A percentile compares a stretch with the other conserved stretches of the same genome.
Evolutionary conservation across 2,888 invertebrate genomes (phyloP).

Genomic region (Escarpia spicata): DNA sequence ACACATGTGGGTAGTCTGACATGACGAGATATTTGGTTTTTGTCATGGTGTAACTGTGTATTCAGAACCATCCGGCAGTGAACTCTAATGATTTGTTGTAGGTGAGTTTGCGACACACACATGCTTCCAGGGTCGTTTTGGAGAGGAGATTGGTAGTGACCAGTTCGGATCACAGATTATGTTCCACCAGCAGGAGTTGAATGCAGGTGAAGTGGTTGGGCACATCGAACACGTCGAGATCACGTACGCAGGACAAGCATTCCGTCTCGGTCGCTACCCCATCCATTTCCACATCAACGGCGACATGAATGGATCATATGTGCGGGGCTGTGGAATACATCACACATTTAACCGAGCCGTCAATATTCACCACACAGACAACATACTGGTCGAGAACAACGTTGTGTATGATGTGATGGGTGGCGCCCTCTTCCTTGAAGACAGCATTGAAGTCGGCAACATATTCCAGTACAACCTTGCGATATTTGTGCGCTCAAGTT

Average conservation of each 20-base stretch:
- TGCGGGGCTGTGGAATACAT: conserved; percentile 43
- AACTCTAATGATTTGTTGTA: conserved; percentile 37
- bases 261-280: conserved; percentile 47
- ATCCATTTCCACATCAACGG: conserved; percentile 50
- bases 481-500: conserved; percentile 39
- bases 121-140: conserved; percentile 61
- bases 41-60: not conserved
- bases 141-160: conserved; percentile 59
- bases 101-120: conserved; percentile 61
- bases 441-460: conserved; percentile 45
- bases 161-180: conserved; percentile 60
- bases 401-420: conserved; percentile 46
- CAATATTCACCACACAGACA: conserved; percentile 45
- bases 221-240: conserved; percentile 40
- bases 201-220: conserved; percentile 31
- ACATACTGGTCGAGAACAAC: conserved; percentile 37
- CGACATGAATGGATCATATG: conserved; percentile 43
- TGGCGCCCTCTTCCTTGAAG: conserved; percentile 47
- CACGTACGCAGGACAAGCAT: conserved; percentile 45
- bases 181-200: conserved; percentile 33
- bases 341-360: conserved; percentile 45
- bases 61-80: not conserved
- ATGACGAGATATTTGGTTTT: not conserved
- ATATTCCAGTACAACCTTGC: conserved; percentile 43
- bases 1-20: no score